Percentiles rank a stretch among this genome's conserved stretches.
These are phyloP conservation scores for Caerostris extrusa DNA, from an alignment of 1,140 invertebrate species.

Conservation along the genomic window DNA sequence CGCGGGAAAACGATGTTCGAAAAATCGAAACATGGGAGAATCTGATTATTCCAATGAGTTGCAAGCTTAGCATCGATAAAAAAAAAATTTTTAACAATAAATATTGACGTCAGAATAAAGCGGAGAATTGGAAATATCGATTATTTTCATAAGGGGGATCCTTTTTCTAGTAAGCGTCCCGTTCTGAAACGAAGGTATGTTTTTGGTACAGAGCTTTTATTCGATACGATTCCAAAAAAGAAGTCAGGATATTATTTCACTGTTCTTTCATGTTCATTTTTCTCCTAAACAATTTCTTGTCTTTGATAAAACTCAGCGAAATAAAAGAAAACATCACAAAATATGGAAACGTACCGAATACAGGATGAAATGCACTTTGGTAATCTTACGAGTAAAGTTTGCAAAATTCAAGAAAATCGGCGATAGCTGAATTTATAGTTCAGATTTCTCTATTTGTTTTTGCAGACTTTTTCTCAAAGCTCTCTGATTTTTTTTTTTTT, in stretches of 20 bases:
- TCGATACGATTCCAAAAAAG: not conserved
- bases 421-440: not conserved
- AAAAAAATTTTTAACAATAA: conserved; percentile 51
- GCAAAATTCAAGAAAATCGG: not conserved
- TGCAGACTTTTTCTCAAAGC: not conserved
- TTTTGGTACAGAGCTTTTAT: conserved; percentile 4
- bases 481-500: too few species aligned
- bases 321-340: not conserved
- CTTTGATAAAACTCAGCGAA: not conserved
- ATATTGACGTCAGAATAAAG: conserved; percentile 68
- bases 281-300: not conserved
- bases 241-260: conserved; percentile 28
- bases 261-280: not conserved
- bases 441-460: not conserved
- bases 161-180: conserved; percentile 15
- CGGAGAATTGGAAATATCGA: conserved; percentile 71
- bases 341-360: not conserved
- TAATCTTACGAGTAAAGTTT: not conserved
- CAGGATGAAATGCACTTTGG: not conserved
- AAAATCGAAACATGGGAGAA: conserved; percentile 70
- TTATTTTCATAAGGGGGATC: conserved; percentile 30
- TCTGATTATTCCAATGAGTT: conserved; percentile 74
- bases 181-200: conserved; percentile 16
- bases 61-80: conserved; percentile 66
- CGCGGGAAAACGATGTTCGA: conserved; percentile 39